Percentiles rank a stretch among this genome's conserved stretches.
Evolutionary conservation across 2,113 vertebrate genomes (phyloP).

Genomic region (Polypterus bichir): DNA sequence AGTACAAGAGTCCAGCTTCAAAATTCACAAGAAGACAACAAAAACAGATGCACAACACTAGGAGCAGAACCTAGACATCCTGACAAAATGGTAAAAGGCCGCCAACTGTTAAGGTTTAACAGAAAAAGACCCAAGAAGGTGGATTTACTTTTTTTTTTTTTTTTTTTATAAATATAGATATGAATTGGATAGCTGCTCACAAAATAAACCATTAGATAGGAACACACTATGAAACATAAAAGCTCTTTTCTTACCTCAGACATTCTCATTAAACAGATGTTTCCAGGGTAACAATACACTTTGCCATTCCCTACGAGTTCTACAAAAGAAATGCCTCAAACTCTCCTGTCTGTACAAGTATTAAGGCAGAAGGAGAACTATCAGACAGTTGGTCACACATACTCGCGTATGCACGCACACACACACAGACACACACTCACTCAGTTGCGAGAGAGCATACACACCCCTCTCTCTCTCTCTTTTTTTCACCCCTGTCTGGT

Average conservation of each 20-base stretch:
- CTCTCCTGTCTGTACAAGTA: conserved; percentile 68
- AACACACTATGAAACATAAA: conserved; percentile 9
- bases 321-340: conserved; percentile 62
- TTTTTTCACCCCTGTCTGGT: conserved; percentile 26
- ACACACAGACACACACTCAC: conserved; percentile 20
- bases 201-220: background rate
- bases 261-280: conserved; percentile 71
- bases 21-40: no score
- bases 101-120: no score
- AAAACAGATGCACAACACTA: no score
- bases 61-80: no score
- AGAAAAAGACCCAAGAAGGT: no score
- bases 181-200: no score
- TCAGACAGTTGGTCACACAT: conserved; percentile 12
- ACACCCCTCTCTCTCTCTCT: conserved; percentile 6
- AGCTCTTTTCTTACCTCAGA: conserved; percentile 76
- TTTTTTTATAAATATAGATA: no score
- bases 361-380: conserved; percentile 62
- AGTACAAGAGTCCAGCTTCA: no score
- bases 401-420: conserved; percentile 18
- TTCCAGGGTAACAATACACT: conserved; percentile 57
- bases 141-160: no score
- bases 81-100: no score
- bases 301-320: conserved; percentile 73
- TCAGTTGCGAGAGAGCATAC: no score